Conservation (phyloP, 53 echinoderm and acorn worm species). For the Mesocentrotus franciscanus region DNA sequence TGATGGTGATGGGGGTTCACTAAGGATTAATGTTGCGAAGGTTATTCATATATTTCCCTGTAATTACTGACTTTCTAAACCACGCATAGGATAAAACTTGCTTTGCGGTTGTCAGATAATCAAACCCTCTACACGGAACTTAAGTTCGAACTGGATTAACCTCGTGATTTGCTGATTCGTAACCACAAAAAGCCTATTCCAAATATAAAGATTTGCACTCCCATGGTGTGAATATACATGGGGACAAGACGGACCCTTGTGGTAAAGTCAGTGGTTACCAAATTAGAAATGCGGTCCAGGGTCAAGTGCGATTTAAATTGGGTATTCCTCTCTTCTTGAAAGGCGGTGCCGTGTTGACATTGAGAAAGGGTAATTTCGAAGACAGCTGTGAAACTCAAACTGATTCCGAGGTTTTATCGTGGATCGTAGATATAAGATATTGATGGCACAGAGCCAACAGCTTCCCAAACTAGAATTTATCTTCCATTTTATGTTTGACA, state of each 20-base stretch:
- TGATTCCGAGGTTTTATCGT: neutral
- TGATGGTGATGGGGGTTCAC: no score
- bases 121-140: neutral
- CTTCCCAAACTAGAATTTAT: neutral
- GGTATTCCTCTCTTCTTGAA: neutral
- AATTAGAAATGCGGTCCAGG: neutral
- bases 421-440: neutral
- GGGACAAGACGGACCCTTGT: neutral
- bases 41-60: neutral
- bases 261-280: neutral
- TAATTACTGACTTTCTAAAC: neutral
- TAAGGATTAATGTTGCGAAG: no score
- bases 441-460: neutral
- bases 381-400: neutral
- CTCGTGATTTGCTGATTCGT: neutral
- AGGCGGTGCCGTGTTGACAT: neutral
- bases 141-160: neutral
- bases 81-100: neutral
- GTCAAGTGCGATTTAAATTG: slow-evolving; percentile 7
- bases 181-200: neutral
- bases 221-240: neutral
- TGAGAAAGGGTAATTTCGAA: neutral
- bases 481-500: neutral
- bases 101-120: neutral
- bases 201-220: neutral